These are phyloP conservation scores for Asbolus verrucosus DNA, from an alignment of 1,140 invertebrate genomes.

Conservation along the genomic window DNA sequence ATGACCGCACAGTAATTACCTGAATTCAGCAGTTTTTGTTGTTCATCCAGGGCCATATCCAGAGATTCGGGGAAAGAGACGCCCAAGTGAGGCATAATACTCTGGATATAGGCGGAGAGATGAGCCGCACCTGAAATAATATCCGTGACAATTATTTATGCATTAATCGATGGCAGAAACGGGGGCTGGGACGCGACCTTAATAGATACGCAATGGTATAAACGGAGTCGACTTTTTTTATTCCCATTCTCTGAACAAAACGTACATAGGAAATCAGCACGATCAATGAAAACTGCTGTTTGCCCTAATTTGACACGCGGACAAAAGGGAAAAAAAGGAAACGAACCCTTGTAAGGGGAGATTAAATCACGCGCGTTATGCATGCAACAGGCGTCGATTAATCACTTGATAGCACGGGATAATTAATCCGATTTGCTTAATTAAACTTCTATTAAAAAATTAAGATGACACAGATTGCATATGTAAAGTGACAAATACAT, in stretches of 20 bases:
- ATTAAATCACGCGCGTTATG: background rate
- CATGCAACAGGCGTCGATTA: constrained; percentile 1
- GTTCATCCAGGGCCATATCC: constrained; percentile 63
- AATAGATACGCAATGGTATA: background rate
- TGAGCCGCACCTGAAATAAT: constrained; percentile 18
- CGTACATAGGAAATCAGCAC: background rate
- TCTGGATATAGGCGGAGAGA: too few relatives aligned
- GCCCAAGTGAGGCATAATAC: constrained; percentile 51
- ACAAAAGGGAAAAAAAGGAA: background rate
- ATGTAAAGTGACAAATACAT: too few relatives aligned
- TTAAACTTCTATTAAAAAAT: background rate
- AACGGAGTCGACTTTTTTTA: background rate
- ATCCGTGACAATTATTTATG: background rate
- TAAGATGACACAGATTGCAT: background rate
- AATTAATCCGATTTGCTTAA: background rate
- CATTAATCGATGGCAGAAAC: background rate
- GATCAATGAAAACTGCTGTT: background rate
- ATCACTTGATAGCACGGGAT: background rate
- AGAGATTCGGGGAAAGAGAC: constrained; percentile 58
- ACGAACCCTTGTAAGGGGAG: background rate
- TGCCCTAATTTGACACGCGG: background rate
- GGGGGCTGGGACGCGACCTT: background rate
- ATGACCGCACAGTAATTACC: constrained; percentile 45
- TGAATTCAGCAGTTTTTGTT: constrained; percentile 61
- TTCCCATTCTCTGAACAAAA: too few relatives aligned